A percentile compares a stretch with the other conserved stretches of the same genome.
Conservation (phyloP, 2,797 vertebrate genomes). For the Sebastiscus tertius region DNA sequence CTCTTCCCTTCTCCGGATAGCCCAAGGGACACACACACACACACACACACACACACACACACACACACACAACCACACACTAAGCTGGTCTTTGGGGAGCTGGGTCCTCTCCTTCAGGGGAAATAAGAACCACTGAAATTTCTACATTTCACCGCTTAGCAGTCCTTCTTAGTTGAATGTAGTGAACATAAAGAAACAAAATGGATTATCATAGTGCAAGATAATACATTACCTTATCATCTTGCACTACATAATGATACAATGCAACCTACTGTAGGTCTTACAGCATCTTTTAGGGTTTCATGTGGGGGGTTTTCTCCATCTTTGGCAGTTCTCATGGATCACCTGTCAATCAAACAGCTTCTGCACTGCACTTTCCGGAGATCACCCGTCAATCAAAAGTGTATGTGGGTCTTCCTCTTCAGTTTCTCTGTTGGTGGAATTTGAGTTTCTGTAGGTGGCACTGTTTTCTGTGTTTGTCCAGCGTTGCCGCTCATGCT, state of each 20-base stretch:
- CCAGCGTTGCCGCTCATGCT: background rate
- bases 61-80: background rate
- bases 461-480: background rate
- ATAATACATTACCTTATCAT: background rate
- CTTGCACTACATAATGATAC: background rate
- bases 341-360: conserved; percentile 30
- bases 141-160: conserved; percentile 28
- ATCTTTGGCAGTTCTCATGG: conserved; percentile 1
- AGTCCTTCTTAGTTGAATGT: background rate
- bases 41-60: conserved; percentile 16
- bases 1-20: conserved; percentile 43
- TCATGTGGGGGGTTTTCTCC: background rate
- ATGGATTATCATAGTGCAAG: background rate
- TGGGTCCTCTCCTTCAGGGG: conserved; percentile 31
- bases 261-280: background rate
- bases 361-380: conserved; percentile 6
- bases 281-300: background rate
- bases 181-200: conserved; percentile 1
- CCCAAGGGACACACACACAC: conserved; percentile 45
- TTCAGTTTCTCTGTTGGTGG: background rate
- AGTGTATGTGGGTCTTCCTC: background rate
- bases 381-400: conserved; percentile 24
- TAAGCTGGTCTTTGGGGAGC: conserved; percentile 51
- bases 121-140: conserved; percentile 28
- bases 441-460: background rate